Evolutionary conservation across 1,140 invertebrate species (phyloP).

Genomic region (Sarcophaga bullata): DNA sequence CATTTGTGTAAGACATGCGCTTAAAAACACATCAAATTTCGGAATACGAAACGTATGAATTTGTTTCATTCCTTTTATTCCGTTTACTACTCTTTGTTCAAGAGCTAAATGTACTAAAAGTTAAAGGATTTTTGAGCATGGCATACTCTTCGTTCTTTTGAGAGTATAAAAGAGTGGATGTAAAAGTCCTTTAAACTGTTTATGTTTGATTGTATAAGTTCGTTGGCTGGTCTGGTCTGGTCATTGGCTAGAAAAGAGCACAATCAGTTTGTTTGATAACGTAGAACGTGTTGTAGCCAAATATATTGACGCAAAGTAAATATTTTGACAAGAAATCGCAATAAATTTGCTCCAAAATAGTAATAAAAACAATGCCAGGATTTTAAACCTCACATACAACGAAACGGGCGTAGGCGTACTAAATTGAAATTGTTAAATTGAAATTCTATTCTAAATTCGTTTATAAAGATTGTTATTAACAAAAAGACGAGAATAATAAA

Average conservation of each 20-base stretch:
- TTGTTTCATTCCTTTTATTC: not conserved
- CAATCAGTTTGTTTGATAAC: constrained; percentile 40
- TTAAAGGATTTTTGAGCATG: not conserved
- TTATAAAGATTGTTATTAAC: no score
- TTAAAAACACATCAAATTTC: not conserved
- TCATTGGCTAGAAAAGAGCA: constrained; percentile 23
- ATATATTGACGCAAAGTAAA: constrained; percentile 16
- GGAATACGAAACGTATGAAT: not conserved
- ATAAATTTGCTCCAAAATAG: constrained; percentile 14
- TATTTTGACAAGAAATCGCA: constrained; percentile 11
- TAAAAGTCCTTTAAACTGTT: not conserved
- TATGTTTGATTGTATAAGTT: constrained; percentile 26
- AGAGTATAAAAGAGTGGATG: not conserved
- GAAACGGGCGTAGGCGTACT: constrained; percentile 30
- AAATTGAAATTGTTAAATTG: not conserved
- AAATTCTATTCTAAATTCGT: no score
- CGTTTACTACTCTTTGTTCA: not conserved
- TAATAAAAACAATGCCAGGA: not conserved
- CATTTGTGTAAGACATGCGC: not conserved
- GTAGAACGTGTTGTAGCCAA: constrained; percentile 32
- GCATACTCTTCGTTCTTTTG: not conserved
- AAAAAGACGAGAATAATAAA: not conserved
- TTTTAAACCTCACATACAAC: not conserved
- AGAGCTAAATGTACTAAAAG: not conserved
- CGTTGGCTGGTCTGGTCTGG: constrained; percentile 25